These are phyloP conservation scores for Aplochiton taeniatus DNA, from an alignment of 2,797 vertebrate species.

Conservation along the genomic window DNA sequence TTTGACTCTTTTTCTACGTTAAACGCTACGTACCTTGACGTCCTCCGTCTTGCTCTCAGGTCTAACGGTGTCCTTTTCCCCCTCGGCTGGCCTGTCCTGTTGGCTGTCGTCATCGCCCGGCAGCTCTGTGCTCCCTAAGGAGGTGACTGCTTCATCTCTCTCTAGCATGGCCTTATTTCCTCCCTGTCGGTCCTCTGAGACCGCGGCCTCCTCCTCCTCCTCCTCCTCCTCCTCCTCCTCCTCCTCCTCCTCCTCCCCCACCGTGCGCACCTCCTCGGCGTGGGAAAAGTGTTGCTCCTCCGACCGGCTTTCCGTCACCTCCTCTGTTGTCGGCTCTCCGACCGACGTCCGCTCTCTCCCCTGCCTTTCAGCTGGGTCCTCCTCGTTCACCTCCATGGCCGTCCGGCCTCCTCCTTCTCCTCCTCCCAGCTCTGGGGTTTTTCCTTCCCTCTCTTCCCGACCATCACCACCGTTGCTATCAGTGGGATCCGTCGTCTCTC, in stretches of 20 bases:
- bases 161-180: no score
- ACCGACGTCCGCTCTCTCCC: neutral
- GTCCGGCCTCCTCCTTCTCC: neutral
- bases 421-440: neutral
- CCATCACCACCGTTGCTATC: neutral
- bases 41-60: conserved; percentile 32
- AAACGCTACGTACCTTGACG: conserved; percentile 58
- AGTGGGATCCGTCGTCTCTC: no score
- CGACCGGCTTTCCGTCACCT: conserved; percentile 2
- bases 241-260: conserved; percentile 24
- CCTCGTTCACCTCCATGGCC: neutral
- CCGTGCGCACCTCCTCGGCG: conserved; percentile 22
- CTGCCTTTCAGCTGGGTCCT: neutral
- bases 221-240: conserved; percentile 23
- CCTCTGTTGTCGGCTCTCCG: neutral
- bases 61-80: conserved; percentile 32
- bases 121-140: conserved; percentile 23
- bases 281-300: conserved; percentile 20
- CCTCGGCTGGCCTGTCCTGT: conserved; percentile 33
- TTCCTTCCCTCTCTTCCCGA: neutral
- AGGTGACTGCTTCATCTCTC: conserved; percentile 18
- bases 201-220: conserved; percentile 9
- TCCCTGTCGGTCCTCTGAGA: neutral
- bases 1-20: neutral
- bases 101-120: conserved; percentile 29